Percentiles rank a stretch among this genome's conserved stretches.
phyloP scores from a whole-genome alignment of 2,888 invertebrate genomes.

The Leucoma salicis region DNA sequence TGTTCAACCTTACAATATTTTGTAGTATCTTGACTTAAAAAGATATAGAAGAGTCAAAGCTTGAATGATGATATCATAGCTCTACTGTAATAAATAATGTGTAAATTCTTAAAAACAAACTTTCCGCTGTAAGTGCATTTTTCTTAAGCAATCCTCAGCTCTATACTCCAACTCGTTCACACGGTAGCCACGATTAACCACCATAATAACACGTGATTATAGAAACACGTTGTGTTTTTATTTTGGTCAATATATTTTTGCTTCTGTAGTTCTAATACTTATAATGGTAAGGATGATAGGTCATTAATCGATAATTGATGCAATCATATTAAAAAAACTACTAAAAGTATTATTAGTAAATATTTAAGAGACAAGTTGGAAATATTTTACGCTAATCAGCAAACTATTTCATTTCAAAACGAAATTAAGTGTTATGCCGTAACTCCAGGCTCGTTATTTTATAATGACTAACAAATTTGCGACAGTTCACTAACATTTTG shows the following conservation, averaged over 20 bases:
- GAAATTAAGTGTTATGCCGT: constrained; percentile 22
- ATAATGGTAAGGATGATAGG: too few species aligned
- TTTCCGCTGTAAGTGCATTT: too few species aligned
- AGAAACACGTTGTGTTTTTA: constrained; percentile 1
- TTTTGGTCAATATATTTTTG: neutral
- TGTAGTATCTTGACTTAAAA: too few species aligned
- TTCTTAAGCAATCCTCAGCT: constrained; percentile 2
- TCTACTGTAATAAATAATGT: too few species aligned
- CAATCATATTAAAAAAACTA: neutral
- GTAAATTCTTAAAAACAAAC: too few species aligned
- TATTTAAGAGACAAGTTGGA: neutral
- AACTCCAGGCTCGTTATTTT: constrained; percentile 35
- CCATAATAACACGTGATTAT: constrained; percentile 2
- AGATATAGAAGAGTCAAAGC: too few species aligned
- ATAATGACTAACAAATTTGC: constrained; percentile 33
- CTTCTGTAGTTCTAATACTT: neutral
- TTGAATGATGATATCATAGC: too few species aligned
- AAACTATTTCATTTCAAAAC: constrained; percentile 20
- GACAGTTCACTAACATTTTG: constrained; percentile 35
- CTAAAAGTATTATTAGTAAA: neutral
- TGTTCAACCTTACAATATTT: too few species aligned
- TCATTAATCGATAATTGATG: too few species aligned
- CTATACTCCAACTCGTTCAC: constrained; percentile 5
- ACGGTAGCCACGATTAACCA: constrained; percentile 3
- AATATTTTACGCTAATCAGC: neutral